phyloP scores from a whole-genome alignment of 2,797 vertebrate species.

The Aeoliscus strigatus region DNA sequence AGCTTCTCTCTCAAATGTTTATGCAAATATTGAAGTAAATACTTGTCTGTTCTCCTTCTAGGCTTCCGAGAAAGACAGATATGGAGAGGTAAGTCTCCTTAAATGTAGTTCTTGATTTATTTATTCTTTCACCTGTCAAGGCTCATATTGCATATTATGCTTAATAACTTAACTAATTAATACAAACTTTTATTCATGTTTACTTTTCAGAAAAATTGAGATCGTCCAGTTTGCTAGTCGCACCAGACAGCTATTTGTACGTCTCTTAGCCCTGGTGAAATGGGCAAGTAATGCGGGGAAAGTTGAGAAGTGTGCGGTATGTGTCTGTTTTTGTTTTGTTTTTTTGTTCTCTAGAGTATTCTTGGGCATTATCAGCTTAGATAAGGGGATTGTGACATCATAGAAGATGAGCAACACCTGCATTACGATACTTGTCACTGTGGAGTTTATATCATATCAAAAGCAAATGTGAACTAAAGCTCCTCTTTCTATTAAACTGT shows the following conservation, averaged over 20 bases:
- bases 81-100: slow-evolving; percentile 87
- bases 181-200: not conserved
- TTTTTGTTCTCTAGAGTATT: no score
- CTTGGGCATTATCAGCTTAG: no score
- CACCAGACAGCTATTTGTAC: slow-evolving; percentile 94
- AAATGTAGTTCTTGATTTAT: not conserved
- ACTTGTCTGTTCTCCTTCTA: slow-evolving; percentile 45
- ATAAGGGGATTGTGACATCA: no score
- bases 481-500: no score
- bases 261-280: slow-evolving; percentile 92
- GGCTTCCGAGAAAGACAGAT: slow-evolving; percentile 95
- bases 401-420: no score
- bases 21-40: no score
- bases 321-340: no score
- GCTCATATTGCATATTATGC: not conserved
- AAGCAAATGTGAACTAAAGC: no score
- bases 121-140: not conserved
- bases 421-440: no score
- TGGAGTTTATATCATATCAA: no score
- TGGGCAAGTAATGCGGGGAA: slow-evolving; percentile 99
- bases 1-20: no score
- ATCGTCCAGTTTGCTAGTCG: slow-evolving; percentile 98
- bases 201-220: slow-evolving; percentile 90
- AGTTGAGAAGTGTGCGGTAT: slow-evolving; percentile 98
- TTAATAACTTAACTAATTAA: no score